Evolutionary conservation across 2,888 invertebrate species (phyloP).

Genomic region (Gortyna flavago): DNA sequence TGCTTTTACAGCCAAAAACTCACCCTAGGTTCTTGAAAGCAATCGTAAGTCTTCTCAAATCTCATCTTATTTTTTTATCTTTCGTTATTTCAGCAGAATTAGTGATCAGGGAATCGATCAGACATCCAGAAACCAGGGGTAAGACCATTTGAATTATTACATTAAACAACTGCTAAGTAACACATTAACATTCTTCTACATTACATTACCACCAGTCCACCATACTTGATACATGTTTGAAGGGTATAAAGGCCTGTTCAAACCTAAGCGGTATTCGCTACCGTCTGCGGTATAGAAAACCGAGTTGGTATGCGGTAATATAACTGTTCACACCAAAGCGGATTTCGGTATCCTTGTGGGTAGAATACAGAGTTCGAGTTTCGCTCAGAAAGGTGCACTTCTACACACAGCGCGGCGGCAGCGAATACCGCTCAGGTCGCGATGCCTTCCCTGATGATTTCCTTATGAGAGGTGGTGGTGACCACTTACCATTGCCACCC

Average conservation of each 20-base stretch:
- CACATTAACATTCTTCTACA: conserved; percentile 15
- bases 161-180: conserved; percentile 39
- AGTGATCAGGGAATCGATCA: conserved; percentile 54
- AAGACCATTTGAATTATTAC: conserved; percentile 48
- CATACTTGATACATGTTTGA: neutral
- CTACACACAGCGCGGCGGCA: too few relatives aligned
- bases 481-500: neutral
- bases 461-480: too few relatives aligned
- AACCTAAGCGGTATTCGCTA: too few relatives aligned
- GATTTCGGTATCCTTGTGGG: too few relatives aligned
- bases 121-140: conserved; percentile 50
- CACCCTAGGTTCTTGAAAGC: conserved; percentile 8
- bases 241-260: too few relatives aligned
- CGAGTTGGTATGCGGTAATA: too few relatives aligned
- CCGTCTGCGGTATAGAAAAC: too few relatives aligned
- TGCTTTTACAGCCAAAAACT: neutral
- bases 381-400: too few relatives aligned
- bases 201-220: neutral
- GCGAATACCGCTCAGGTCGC: too few relatives aligned
- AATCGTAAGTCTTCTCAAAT: neutral
- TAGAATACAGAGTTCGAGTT: too few relatives aligned
- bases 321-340: too few relatives aligned
- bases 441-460: too few relatives aligned
- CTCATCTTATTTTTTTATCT: conserved; percentile 38
- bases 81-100: conserved; percentile 54